phyloP scores from a whole-genome alignment of 2,797 vertebrate species.

The Myotis findleyi region DNA sequence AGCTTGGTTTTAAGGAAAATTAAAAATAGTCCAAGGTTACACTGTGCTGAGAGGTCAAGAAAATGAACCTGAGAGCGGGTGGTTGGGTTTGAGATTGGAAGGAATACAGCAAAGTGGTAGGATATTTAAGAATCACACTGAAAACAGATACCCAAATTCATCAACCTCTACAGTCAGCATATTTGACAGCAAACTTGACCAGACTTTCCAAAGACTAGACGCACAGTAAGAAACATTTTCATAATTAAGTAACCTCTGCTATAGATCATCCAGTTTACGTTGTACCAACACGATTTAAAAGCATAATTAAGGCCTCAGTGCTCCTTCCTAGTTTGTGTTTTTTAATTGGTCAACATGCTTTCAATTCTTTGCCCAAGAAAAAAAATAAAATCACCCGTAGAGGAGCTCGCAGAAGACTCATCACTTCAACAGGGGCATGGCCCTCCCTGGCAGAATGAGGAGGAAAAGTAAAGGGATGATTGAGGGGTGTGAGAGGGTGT shows the following conservation, averaged over 20 bases:
- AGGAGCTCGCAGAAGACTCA: background rate
- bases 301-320: background rate
- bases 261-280: background rate
- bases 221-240: background rate
- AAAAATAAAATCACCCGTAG: background rate
- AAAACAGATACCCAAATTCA: background rate
- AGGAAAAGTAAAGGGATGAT: background rate
- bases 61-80: background rate
- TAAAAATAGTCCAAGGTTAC: background rate
- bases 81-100: background rate
- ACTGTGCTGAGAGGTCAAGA: background rate
- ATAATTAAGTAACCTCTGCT: background rate
- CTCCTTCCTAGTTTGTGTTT: background rate
- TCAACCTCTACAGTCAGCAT: background rate
- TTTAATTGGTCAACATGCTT: slow-evolving; percentile 4
- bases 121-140: background rate
- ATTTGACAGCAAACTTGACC: background rate
- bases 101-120: background rate
- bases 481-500: background rate
- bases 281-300: background rate
- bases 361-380: background rate
- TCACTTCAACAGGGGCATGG: background rate
- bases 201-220: background rate
- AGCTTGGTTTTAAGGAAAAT: background rate
- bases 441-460: background rate